Evolutionary conservation across 2,113 vertebrate genomes (phyloP).

Genomic region (Hemicordylus capensis): DNA sequence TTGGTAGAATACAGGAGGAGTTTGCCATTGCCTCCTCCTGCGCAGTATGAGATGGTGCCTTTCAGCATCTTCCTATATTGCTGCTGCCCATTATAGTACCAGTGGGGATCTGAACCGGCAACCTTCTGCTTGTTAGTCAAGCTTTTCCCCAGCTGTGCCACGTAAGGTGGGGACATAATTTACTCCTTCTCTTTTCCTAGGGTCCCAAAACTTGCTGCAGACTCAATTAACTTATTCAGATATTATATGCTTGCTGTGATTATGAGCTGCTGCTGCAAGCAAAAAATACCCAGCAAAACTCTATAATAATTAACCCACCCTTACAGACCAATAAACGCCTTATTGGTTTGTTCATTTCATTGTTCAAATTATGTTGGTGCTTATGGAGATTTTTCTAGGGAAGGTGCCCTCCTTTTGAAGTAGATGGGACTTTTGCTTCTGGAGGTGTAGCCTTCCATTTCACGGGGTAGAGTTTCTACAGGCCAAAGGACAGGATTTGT

Average conservation of each 20-base stretch:
- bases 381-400: neutral
- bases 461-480: neutral
- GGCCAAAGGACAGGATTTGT: neutral
- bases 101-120: too few species aligned
- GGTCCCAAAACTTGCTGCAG: neutral
- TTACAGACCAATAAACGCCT: neutral
- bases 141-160: too few species aligned
- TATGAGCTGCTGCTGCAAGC: neutral
- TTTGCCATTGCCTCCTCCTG: too few species aligned
- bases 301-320: slow-evolving; percentile 4
- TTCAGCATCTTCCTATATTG: too few species aligned
- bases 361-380: neutral
- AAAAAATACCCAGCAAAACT: neutral
- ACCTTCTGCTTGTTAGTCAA: too few species aligned
- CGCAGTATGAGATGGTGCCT: too few species aligned
- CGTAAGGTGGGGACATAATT: too few species aligned
- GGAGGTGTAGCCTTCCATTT: neutral
- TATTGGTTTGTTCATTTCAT: neutral
- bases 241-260: neutral
- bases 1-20: too few species aligned
- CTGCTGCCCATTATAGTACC: too few species aligned
- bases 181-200: neutral
- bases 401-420: neutral
- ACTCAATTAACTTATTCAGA: neutral
- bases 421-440: neutral